Base-by-base conservation (phyloP, 2,797 vertebrate species). In the Netta rufina region DNA sequence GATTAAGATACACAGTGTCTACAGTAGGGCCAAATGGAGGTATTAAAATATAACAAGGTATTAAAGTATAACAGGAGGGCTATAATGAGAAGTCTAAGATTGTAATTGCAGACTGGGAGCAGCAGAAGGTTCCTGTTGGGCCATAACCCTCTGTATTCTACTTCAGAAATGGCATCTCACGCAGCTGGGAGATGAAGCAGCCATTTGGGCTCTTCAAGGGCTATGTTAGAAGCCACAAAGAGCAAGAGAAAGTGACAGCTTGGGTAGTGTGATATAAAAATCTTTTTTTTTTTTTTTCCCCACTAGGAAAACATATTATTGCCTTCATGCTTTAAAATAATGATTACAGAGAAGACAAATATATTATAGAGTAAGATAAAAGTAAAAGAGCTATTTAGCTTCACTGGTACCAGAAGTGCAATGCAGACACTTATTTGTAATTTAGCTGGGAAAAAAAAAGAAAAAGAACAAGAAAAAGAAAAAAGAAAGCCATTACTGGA, bases 91-190 rank as follows among this genome's bases (percentile, higher is more conserved):
- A 84, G 45, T 66, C 51, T 47, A 36, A 57, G 36, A 41, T 2
- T 84, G 20, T 30, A 84, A 76, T 21, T 78, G 33, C 33, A 75
- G 89, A 41, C 76, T 95, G 71, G 80, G 93, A 93, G 84, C 71
- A 61, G 71, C 5, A 65, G 85, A 74, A 93, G 51, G 79, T 82
- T 96, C 84, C 78, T 95, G 32, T 58, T 93, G 86, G 97, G 87
- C 54, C 70, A 61, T 70, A 94, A 84, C 56, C 62, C 65, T 66
- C 45, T 80, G 19, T 86, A 92, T 94, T 91, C 76, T 71, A 19
- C 74, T 95, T 93, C 71, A 92, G 94, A 92, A 94, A 89, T 60
- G 45, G 74, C 71, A 65, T 67, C 58, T 74, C 3, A 4, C 39
- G 41, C 71, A 87, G 61, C 72, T 92, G 73, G 90, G 57, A 88